Conservation (phyloP, 2,797 vertebrate species). For the Sparidentex hasta region DNA sequence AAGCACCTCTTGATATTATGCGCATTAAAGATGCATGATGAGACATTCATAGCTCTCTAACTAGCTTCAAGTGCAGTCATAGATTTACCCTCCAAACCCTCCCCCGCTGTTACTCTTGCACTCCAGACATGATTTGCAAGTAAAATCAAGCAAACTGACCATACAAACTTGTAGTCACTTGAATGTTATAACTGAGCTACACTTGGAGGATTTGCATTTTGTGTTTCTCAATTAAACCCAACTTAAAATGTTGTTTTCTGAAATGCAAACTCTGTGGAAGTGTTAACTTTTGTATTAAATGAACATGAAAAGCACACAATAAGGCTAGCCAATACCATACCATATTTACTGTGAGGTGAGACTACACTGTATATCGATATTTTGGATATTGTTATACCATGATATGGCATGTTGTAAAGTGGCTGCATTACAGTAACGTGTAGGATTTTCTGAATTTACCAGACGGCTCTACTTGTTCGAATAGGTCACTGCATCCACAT, state of each 20-base stretch:
- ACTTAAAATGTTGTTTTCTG: neutral
- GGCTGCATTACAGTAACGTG: too few species aligned
- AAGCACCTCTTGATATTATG: slow-evolving; percentile 4
- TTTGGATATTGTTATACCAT: too few species aligned
- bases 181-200: neutral
- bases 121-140: slow-evolving; percentile 4
- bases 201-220: neutral
- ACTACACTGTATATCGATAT: too few species aligned
- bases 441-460: too few species aligned
- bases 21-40: neutral
- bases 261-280: neutral
- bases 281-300: slow-evolving; percentile 1
- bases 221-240: neutral
- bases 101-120: neutral
- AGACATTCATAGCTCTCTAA: neutral
- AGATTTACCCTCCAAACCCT: neutral
- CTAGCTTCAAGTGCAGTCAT: slow-evolving; percentile 9
- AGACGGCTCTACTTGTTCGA: too few species aligned
- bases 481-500: too few species aligned
- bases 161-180: neutral
- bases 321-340: too few species aligned
- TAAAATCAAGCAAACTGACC: slow-evolving; percentile 8
- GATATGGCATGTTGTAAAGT: too few species aligned
- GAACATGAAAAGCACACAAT: neutral
- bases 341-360: too few species aligned